Conservation (phyloP, 1,140 invertebrate genomes). For the Drosophila nikananu region DNA sequence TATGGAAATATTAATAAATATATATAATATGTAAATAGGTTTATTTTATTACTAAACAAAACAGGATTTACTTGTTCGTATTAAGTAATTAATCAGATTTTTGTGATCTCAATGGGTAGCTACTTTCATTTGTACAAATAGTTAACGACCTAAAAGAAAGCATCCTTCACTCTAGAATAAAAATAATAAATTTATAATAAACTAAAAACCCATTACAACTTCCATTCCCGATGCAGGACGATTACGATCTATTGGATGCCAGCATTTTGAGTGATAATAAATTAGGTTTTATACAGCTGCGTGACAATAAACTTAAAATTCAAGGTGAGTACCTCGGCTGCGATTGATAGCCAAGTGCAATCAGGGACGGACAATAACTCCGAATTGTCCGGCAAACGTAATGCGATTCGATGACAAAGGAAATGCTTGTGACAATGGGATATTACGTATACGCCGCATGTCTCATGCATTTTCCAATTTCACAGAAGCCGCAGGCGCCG, state of each 20-base stretch:
- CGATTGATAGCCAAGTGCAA: constrained; percentile 25
- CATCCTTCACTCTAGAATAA: neutral
- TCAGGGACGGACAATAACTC: constrained; percentile 29
- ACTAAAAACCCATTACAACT: neutral
- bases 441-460: constrained; percentile 65
- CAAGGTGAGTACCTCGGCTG: constrained; percentile 74
- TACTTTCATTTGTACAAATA: neutral
- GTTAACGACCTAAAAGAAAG: neutral
- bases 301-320: constrained; percentile 85
- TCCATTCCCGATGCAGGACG: constrained; percentile 65
- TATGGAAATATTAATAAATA: too few species aligned
- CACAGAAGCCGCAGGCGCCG: constrained; percentile 74
- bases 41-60: too few species aligned
- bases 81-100: too few species aligned
- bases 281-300: constrained; percentile 84
- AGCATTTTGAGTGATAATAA: constrained; percentile 85
- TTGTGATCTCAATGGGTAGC: too few species aligned
- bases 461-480: constrained; percentile 59
- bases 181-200: neutral
- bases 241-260: constrained; percentile 81
- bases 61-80: too few species aligned
- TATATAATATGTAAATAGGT: too few species aligned
- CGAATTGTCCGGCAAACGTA: constrained; percentile 13
- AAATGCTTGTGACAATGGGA: constrained; percentile 35
- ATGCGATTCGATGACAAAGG: constrained; percentile 48